Evolutionary conservation across 2,888 invertebrate genomes (phyloP).

Genomic region (Cyrtodaria siliqua): DNA sequence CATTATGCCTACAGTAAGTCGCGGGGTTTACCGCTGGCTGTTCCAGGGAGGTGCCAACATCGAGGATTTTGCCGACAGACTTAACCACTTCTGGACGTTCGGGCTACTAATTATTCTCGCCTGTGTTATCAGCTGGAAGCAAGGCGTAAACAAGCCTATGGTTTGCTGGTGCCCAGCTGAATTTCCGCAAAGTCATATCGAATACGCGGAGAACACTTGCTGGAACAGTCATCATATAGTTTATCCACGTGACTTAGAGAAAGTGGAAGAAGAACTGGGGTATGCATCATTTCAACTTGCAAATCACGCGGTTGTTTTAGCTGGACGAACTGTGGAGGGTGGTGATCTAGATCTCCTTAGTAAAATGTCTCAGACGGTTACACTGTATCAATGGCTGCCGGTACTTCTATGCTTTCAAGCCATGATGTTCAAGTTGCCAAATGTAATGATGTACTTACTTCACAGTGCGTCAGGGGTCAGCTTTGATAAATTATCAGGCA

Average conservation of each 20-base stretch:
- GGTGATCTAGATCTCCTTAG: background rate
- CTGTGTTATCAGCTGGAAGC: conserved; percentile 51
- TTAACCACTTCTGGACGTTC: conserved; percentile 63
- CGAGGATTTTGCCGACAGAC: conserved; percentile 58
- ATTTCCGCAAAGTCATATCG: conserved; percentile 1
- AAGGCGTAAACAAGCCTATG: conserved; percentile 33
- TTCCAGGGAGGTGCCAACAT: conserved; percentile 32
- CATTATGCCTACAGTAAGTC: conserved; percentile 47
- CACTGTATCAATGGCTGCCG: conserved; percentile 60
- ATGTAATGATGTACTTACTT: conserved; percentile 49
- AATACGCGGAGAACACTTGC: conserved; percentile 24
- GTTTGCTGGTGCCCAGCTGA: conserved; percentile 47
- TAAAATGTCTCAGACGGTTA: conserved; percentile 20
- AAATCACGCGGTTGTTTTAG: too few relatives aligned
- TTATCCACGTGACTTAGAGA: background rate
- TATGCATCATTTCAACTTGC: background rate
- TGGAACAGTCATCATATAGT: conserved; percentile 47
- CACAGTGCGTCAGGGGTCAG: conserved; percentile 51
- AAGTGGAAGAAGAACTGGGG: background rate
- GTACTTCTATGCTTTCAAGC: conserved; percentile 53
- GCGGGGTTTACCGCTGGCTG: conserved; percentile 38
- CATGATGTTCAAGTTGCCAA: conserved; percentile 57
- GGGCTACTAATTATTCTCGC: conserved; percentile 51
- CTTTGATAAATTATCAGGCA: conserved; percentile 49
- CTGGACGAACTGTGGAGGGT: too few relatives aligned